Percentiles rank a stretch among this genome's conserved stretches.
phyloP scores from a whole-genome alignment of 2,888 invertebrate species.

The Hirtodrosophila cameraria region DNA sequence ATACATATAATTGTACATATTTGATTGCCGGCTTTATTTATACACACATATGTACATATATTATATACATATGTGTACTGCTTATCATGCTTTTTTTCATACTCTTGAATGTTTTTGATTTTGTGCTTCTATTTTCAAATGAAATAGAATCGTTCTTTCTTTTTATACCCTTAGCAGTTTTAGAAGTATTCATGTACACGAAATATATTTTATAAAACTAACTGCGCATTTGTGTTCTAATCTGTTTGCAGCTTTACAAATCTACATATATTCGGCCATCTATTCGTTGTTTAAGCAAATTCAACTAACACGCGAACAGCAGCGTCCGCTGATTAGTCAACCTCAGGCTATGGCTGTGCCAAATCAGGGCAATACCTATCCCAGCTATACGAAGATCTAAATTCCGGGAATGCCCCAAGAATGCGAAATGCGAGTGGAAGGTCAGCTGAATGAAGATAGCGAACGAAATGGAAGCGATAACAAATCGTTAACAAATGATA shows the following conservation, averaged over 20 bases:
- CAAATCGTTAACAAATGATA: background rate
- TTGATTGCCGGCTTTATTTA: too few relatives aligned
- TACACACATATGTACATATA: too few relatives aligned
- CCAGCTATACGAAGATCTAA: slow-evolving; percentile 74
- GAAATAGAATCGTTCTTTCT: too few relatives aligned
- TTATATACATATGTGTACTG: too few relatives aligned
- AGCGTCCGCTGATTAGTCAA: slow-evolving; percentile 52
- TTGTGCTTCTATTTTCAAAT: too few relatives aligned
- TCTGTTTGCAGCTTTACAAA: slow-evolving; percentile 53
- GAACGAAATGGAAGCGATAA: background rate
- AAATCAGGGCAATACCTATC: slow-evolving; percentile 43
- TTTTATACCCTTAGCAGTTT: too few relatives aligned
- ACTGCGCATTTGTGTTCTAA: slow-evolving; percentile 6
- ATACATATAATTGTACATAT: background rate
- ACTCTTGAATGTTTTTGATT: too few relatives aligned
- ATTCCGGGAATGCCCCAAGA: background rate
- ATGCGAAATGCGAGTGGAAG: background rate
- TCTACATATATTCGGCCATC: slow-evolving; percentile 65
- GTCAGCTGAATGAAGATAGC: too few relatives aligned
- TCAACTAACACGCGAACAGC: slow-evolving; percentile 61
- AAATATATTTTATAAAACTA: background rate
- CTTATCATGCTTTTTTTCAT: too few relatives aligned
- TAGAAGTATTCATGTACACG: too few relatives aligned
- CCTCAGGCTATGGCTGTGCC: background rate
- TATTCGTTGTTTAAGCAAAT: slow-evolving; percentile 74